phyloP scores from a whole-genome alignment of 2,797 vertebrate genomes.

The Poeciliopsis gracilis region DNA sequence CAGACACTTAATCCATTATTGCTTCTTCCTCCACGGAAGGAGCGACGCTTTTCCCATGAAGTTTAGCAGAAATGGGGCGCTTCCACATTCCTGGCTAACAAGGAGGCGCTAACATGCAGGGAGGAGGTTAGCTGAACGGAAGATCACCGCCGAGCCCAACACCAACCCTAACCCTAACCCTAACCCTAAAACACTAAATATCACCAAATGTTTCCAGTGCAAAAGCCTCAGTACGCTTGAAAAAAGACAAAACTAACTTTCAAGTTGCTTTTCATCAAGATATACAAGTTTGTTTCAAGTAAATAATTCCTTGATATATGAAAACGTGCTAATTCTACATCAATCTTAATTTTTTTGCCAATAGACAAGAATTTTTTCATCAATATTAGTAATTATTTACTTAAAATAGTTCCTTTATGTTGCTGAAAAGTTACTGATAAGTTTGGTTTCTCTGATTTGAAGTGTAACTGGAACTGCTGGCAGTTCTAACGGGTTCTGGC shows the following conservation, averaged over 20 bases:
- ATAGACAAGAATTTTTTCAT: neutral
- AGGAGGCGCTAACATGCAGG: conserved; percentile 36
- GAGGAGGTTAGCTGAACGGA: conserved; percentile 20
- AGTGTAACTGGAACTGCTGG: too few species aligned
- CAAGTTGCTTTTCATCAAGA: too few species aligned
- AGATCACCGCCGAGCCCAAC: conserved; percentile 30
- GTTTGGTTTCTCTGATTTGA: too few species aligned
- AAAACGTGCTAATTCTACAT: too few species aligned
- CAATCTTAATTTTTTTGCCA: too few species aligned
- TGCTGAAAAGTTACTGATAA: too few species aligned
- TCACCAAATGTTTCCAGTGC: too few species aligned
- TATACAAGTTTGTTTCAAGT: too few species aligned
- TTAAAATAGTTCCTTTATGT: neutral
- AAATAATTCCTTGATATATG: too few species aligned
- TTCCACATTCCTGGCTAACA: conserved; percentile 65
- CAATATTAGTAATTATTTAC: neutral
- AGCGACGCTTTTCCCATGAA: conserved; percentile 73
- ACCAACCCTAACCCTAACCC: conserved; percentile 48
- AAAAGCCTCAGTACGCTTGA: too few species aligned
- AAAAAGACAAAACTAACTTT: too few species aligned
- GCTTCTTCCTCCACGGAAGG: conserved; percentile 59
- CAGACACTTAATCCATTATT: conserved; percentile 72
- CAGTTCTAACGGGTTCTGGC: too few species aligned
- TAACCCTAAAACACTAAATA: neutral
- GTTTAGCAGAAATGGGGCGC: conserved; percentile 52